Evolutionary conservation across 2,888 invertebrate species (phyloP).

Genomic region (Leucophenga maculata): DNA sequence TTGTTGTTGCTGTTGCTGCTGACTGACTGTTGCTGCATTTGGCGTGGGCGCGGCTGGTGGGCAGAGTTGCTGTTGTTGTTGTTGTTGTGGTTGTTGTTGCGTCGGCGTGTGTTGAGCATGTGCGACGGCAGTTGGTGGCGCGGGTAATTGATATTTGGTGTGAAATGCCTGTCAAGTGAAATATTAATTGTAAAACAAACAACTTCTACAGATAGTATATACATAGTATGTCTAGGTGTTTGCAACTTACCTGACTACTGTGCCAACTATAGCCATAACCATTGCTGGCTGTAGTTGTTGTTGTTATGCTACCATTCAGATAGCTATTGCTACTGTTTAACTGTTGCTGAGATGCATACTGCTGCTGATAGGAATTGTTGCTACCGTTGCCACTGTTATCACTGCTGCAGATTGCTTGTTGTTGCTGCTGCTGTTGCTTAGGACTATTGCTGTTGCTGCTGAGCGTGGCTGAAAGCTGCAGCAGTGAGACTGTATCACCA

Average conservation of each 20-base stretch:
- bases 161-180: conserved; percentile 61
- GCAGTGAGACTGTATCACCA: conserved; percentile 43
- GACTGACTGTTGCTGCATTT: conserved; percentile 33
- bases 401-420: conserved; percentile 45
- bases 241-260: conserved; percentile 69
- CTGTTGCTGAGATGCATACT: conserved; percentile 42
- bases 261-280: conserved; percentile 71
- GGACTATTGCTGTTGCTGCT: conserved; percentile 52
- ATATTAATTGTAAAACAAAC: conserved; percentile 7
- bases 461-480: conserved; percentile 57
- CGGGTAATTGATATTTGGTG: conserved; percentile 70
- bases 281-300: conserved; percentile 23
- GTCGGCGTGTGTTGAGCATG: conserved; percentile 45
- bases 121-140: conserved; percentile 61
- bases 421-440: conserved; percentile 46
- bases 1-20: not conserved
- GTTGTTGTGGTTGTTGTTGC: conserved; percentile 15
- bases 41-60: conserved; percentile 67
- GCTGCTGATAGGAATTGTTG: conserved; percentile 44
- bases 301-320: conserved; percentile 42
- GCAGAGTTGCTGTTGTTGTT: conserved; percentile 59
- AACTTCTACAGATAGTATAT: no score
- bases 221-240: no score
- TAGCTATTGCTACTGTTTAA: conserved; percentile 43
- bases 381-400: conserved; percentile 59